Evolutionary conservation across 1,140 invertebrate genomes (phyloP), one percentile per base, ranked within the genome.

Genomic region (Lepidostoma basale): DNA sequence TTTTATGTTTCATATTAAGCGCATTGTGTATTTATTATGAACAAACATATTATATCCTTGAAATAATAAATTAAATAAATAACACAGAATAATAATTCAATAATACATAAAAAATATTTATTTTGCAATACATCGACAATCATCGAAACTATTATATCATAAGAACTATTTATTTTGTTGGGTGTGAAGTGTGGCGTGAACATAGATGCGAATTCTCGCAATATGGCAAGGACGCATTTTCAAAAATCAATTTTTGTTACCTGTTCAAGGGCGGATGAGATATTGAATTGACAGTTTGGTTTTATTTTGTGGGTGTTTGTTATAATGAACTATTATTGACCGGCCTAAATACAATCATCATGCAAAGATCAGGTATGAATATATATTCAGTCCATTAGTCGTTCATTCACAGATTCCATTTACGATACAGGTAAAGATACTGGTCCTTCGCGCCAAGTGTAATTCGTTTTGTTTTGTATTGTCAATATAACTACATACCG

Each of bases 211-310:
- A 64, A n/a, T 58, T 14, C 23, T 36, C 52, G 64, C 30, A 59
- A 45, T 60, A 59, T 67, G 40, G 54, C 54, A 79, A 76, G 79
- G 76, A 80, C 78, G 63, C 74, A 74, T 75, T 64, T 76, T 75
- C 76, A 81, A 83, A 83, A 83, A 83, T 82, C 80, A 82, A 83
- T 82, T 81, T 77, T 76, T 78, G 74, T 76, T 67, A 59, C 77
- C 76, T 77, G 74, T 74, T 69, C 76, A 70, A 70, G 66, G 69
- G 77, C 79, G 81, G 79, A 74, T 71, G 73, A 59, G 70, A 54
- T 59, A 56, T 58, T 67, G 42, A 77, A 77, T 81, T 82, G 80
- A 82, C 79, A 81, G 79, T 78, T 82, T 75, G 75, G 73, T 79
- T 75, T 74, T 74, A 45, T 63, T 75, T 75, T 3, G 49, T 81